phyloP scores from a whole-genome alignment of 2,888 invertebrate species.

The Tetanocera ferruginea region DNA sequence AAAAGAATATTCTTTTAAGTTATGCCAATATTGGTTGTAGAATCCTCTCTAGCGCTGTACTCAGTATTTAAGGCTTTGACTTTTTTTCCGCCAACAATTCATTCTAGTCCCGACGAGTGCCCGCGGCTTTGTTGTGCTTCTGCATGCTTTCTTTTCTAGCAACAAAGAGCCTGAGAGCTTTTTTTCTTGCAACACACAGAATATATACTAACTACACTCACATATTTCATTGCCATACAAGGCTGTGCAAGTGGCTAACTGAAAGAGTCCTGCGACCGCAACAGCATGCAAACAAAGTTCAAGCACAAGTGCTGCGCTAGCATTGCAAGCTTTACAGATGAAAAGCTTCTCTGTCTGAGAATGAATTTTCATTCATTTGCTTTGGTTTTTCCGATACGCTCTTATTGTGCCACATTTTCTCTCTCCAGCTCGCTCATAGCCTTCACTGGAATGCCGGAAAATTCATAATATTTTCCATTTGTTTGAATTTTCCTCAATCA shows the following conservation, averaged over 20 bases:
- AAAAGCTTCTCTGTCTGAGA: not conserved
- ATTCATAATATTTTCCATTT: constrained; percentile 19
- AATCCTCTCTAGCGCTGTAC: not conserved
- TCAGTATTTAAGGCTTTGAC: not conserved
- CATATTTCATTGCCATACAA: not conserved
- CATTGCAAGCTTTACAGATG: not conserved
- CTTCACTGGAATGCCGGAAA: constrained; percentile 34
- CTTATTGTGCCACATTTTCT: not conserved
- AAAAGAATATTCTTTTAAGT: not conserved
- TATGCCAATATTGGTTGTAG: not conserved
- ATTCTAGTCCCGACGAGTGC: not conserved
- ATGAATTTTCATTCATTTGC: not conserved
- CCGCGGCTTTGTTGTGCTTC: not conserved
- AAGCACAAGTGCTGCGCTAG: not conserved
- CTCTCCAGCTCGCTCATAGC: not conserved
- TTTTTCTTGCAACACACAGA: not conserved
- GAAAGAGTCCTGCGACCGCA: not conserved
- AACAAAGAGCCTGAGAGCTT: not conserved
- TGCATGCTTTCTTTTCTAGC: not conserved
- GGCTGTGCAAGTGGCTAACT: not conserved
- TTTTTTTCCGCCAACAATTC: not conserved
- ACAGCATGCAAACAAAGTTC: not conserved
- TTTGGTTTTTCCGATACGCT: not conserved
- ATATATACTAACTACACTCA: not conserved
- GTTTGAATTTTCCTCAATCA: constrained; percentile 50